Evolutionary conservation across 2,113 vertebrate species (phyloP).

Genomic region (Sorex araneus): DNA sequence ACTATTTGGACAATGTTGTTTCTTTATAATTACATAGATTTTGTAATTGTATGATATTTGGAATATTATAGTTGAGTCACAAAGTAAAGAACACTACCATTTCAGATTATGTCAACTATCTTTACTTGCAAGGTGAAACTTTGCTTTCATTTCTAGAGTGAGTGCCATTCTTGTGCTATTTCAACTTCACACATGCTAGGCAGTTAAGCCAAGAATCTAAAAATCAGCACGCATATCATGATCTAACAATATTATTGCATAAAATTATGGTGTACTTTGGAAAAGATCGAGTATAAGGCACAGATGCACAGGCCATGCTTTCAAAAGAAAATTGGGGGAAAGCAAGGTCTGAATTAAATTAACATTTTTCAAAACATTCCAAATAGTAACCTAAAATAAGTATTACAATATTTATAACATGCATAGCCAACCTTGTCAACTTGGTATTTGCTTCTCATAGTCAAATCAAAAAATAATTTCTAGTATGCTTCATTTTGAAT

Average conservation of each 20-base stretch:
- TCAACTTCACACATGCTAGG: conserved; percentile 34
- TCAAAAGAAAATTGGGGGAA: neutral
- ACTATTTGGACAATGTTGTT: neutral
- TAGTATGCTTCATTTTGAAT: conserved; percentile 5
- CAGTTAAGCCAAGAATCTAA: conserved; percentile 39
- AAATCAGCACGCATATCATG: neutral
- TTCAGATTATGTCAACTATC: conserved; percentile 64
- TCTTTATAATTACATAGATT: neutral
- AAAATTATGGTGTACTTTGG: conserved; percentile 22
- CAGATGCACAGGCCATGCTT: neutral
- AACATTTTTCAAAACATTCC: neutral
- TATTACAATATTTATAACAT: conserved; percentile 20
- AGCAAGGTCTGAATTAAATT: neutral
- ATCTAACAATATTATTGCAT: neutral
- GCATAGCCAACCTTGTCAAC: neutral
- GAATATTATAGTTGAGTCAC: conserved; percentile 79
- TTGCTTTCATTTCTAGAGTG: conserved; percentile 72
- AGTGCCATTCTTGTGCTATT: conserved; percentile 60
- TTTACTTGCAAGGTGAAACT: conserved; percentile 57
- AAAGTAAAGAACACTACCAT: conserved; percentile 77
- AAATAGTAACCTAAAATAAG: conserved; percentile 4
- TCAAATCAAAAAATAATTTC: neutral
- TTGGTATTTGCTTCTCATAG: neutral
- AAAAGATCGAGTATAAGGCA: conserved; percentile 10
- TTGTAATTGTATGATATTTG: conserved; percentile 69